Conservation (phyloP, 2,113 vertebrate species). For the Trochalopteron elliotii region DNA sequence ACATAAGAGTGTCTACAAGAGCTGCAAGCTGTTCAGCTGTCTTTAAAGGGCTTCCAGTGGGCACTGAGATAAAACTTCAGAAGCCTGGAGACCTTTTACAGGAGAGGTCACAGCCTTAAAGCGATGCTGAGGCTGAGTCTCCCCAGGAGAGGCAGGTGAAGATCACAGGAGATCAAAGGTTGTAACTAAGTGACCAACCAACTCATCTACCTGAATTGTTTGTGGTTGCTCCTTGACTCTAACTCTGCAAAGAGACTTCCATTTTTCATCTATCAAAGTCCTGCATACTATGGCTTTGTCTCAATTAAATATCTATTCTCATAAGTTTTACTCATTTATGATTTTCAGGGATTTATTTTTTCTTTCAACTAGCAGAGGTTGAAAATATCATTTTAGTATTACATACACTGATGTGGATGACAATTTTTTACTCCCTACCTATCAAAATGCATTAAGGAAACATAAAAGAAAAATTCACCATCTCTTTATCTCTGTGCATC, state of each 20-base stretch:
- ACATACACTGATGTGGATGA: not conserved
- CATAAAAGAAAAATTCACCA: constrained; percentile 3
- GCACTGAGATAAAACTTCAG: not conserved
- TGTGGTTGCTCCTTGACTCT: not conserved
- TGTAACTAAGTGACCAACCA: not conserved
- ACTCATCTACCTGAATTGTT: not conserved
- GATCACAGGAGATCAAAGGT: not conserved
- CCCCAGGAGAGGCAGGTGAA: not conserved
- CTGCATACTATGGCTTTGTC: not conserved
- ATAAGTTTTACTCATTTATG: not conserved
- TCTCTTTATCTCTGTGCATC: constrained; percentile 23
- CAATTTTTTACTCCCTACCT: not conserved
- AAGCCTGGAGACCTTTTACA: not conserved
- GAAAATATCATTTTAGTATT: constrained; percentile 3
- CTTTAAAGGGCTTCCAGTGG: not conserved
- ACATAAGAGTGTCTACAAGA: not conserved
- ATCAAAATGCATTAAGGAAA: constrained; percentile 58
- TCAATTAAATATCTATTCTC: not conserved
- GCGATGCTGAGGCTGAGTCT: not conserved
- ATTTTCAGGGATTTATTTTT: not conserved
- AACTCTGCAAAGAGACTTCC: not conserved
- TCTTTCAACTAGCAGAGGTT: not conserved
- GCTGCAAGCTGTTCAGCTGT: not conserved
- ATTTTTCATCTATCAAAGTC: not conserved
- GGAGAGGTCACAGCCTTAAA: not conserved